A percentile compares a stretch with the other conserved stretches of the same genome.
These are phyloP conservation scores for Geotria australis DNA, from an alignment of 2,797 vertebrate species.

Conservation along the genomic window DNA sequence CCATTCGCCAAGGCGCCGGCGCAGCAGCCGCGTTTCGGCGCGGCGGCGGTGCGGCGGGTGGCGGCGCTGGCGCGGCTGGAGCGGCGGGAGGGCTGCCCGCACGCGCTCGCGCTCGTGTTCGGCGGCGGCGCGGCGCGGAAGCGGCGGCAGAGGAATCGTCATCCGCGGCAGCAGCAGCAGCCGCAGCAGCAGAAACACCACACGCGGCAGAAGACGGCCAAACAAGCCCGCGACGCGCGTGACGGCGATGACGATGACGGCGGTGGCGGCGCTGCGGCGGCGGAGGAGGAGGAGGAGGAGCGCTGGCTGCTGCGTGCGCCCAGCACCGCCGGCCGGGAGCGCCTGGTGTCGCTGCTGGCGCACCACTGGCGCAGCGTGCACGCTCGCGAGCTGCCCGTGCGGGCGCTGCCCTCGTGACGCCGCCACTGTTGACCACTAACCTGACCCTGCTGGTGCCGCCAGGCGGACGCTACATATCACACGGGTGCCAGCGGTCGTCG, in stretches of 20 bases:
- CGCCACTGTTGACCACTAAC: too few species aligned
- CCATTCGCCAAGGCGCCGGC: conserved; percentile 88
- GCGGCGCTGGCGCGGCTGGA: conserved; percentile 69
- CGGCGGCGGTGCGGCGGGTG: conserved; percentile 52
- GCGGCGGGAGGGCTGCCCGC: conserved; percentile 77
- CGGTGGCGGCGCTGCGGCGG: too few species aligned
- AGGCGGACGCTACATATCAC: too few species aligned
- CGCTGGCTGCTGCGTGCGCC: conserved; percentile 84
- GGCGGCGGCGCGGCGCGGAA: conserved; percentile 61
- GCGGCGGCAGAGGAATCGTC: conserved; percentile 3
- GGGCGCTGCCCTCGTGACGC: too few species aligned
- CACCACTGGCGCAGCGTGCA: conserved; percentile 80
- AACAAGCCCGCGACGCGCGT: conserved; percentile 6
- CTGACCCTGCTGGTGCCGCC: too few species aligned
- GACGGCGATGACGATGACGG: too few species aligned
- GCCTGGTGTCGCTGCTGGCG: conserved; percentile 56
- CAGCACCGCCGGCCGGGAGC: conserved; percentile 59
- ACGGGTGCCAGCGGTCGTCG: too few species aligned
- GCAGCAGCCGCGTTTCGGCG: conserved; percentile 47
- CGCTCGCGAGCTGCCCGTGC: conserved; percentile 58
- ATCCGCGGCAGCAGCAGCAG: too few species aligned
- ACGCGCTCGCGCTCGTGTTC: conserved; percentile 63
- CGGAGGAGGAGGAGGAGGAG: conserved; percentile 27
- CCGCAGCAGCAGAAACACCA: conserved; percentile 6
- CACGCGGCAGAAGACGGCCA: conserved; percentile 62